Conservation (phyloP, 2,113 vertebrate species). For the Cisticola juncidis region DNA sequence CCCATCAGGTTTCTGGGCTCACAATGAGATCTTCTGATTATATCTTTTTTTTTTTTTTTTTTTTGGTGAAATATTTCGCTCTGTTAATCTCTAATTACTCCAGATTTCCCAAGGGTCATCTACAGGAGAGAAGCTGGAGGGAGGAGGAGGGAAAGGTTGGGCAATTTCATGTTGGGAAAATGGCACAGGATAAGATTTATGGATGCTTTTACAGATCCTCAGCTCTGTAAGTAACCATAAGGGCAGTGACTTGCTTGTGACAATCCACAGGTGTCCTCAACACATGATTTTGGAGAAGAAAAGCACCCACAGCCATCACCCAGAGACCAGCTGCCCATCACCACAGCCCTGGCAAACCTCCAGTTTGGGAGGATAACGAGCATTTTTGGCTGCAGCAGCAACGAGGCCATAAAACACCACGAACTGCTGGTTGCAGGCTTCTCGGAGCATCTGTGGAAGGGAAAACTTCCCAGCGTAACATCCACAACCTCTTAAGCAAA, state of each 20-base stretch:
- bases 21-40: neutral
- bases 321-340: neutral
- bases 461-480: slow-evolving; percentile 40
- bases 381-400: neutral
- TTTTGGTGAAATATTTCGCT: slow-evolving; percentile 18
- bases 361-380: accelerated
- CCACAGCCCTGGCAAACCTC: neutral
- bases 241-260: neutral
- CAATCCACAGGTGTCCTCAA: no score
- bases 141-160: neutral
- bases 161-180: neutral
- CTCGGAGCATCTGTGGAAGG: neutral
- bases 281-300: accelerated
- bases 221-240: neutral
- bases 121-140: neutral
- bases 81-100: slow-evolving; percentile 14
- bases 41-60: neutral
- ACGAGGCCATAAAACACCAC: accelerated
- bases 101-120: neutral
- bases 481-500: slow-evolving; percentile 36
- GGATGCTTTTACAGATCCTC: neutral
- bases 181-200: neutral
- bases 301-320: neutral
- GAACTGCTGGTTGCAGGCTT: neutral
- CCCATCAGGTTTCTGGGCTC: neutral